Evolutionary conservation across 1,140 invertebrate genomes (phyloP).

Genomic region (Trichonephila inaurata): DNA sequence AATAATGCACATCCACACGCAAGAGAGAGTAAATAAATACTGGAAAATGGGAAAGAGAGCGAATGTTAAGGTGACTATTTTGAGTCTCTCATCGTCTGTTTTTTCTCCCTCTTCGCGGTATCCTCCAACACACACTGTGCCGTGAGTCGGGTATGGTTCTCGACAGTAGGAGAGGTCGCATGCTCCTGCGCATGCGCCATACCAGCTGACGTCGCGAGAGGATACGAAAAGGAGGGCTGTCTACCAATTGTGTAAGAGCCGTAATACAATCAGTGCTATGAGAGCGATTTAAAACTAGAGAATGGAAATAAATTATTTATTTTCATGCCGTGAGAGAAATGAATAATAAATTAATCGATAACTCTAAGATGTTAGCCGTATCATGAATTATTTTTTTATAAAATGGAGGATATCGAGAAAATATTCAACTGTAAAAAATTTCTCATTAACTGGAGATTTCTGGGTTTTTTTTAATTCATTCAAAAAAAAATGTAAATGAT

Average conservation of each 20-base stretch:
- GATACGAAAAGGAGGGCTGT: neutral
- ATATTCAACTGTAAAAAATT: too few species aligned
- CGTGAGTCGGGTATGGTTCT: neutral
- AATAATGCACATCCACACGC: neutral
- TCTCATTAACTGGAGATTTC: too few species aligned
- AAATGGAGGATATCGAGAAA: too few species aligned
- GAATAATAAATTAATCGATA: too few species aligned
- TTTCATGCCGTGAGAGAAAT: too few species aligned
- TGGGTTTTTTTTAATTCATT: too few species aligned
- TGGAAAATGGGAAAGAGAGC: neutral
- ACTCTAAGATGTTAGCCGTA: too few species aligned
- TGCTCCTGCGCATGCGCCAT: slow-evolving; percentile 21
- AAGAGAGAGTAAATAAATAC: slow-evolving; percentile 5
- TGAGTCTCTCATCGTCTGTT: slow-evolving; percentile 13
- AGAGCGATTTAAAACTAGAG: too few species aligned
- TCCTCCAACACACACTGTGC: neutral
- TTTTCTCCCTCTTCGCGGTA: neutral
- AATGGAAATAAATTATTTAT: too few species aligned
- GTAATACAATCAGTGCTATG: neutral
- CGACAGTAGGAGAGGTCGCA: slow-evolving; percentile 47
- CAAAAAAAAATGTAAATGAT: too few species aligned
- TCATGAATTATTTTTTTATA: too few species aligned
- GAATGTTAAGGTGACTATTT: slow-evolving; percentile 32
- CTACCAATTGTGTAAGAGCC: neutral
- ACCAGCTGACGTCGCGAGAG: slow-evolving; percentile 40